Conservation (phyloP, 2,113 vertebrate genomes). For the Hippocampus mohnikei region DNA sequence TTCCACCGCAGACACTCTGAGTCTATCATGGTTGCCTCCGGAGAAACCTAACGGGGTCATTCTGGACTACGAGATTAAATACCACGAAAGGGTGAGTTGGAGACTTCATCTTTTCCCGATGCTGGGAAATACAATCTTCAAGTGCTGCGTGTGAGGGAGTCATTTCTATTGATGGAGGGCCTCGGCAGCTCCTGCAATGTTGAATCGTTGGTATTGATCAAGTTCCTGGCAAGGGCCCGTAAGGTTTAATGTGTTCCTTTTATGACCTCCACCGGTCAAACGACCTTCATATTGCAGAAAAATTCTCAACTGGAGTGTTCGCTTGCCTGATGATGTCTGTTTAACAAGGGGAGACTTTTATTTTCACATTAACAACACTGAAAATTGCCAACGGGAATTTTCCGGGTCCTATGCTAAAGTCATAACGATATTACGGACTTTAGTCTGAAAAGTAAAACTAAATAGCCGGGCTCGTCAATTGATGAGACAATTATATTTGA, state of each 20-base stretch:
- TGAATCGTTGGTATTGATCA: slow-evolving; percentile 25
- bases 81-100: slow-evolving; percentile 88
- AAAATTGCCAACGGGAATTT: not conserved
- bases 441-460: not conserved
- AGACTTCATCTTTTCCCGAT: slow-evolving; percentile 26
- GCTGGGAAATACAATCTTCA: slow-evolving; percentile 15
- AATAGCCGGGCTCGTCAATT: not conserved
- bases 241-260: slow-evolving; percentile 8
- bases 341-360: not conserved
- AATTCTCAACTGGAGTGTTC: not conserved
- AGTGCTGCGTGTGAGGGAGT: slow-evolving; percentile 1
- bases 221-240: not conserved
- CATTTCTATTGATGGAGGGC: slow-evolving; percentile 6
- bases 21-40: slow-evolving; percentile 91
- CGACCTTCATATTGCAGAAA: not conserved
- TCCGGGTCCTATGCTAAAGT: not conserved
- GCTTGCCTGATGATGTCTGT: not conserved
- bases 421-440: not conserved
- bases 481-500: too few relatives aligned
- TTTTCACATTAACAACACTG: not conserved
- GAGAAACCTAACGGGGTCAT: slow-evolving; percentile 97
- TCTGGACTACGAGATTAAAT: slow-evolving; percentile 98
- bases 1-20: slow-evolving; percentile 88
- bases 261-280: slow-evolving; percentile 6
- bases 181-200: slow-evolving; percentile 8